Evolutionary conservation across 2,888 invertebrate genomes (phyloP).

Genomic region (Hofmannophila pseudospretella): DNA sequence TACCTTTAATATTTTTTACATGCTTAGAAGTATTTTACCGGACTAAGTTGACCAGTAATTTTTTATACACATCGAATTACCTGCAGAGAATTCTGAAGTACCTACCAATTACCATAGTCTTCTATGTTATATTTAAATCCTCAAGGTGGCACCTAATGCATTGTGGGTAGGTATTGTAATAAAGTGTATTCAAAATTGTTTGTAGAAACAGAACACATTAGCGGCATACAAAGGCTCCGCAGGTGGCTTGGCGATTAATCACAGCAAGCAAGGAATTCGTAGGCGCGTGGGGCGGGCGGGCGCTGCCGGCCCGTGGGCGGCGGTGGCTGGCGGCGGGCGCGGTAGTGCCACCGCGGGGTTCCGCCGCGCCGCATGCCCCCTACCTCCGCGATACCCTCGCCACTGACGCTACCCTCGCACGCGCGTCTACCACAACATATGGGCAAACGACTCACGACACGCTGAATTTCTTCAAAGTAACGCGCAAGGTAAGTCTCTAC

Average conservation of each 20-base stretch:
- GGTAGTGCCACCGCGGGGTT: conserved; percentile 65
- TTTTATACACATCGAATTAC: neutral
- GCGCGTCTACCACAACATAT: conserved; percentile 13
- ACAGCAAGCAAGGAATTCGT: conserved; percentile 57
- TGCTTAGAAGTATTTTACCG: neutral
- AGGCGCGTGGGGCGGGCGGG: conserved; percentile 25
- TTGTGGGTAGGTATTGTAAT: too few relatives aligned
- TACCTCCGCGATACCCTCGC: conserved; percentile 29
- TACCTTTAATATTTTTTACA: neutral
- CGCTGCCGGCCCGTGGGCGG: conserved; percentile 30
- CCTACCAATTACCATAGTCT: too few relatives aligned
- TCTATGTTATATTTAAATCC: neutral
- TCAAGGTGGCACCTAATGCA: conserved; percentile 19
- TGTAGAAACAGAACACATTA: conserved; percentile 48
- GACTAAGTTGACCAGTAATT: neutral
- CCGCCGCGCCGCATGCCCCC: conserved; percentile 56
- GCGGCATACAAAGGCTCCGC: conserved; percentile 67
- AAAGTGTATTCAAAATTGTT: conserved; percentile 45
- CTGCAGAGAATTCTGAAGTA: neutral
- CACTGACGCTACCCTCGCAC: conserved; percentile 13
- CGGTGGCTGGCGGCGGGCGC: conserved; percentile 42
- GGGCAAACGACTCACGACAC: conserved; percentile 13
- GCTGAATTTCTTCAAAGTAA: conserved; percentile 10
- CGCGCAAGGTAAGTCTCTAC: conserved; percentile 7
- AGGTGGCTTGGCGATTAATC: conserved; percentile 73